These are phyloP conservation scores for Euschistus heros DNA, from an alignment of 1,140 invertebrate species.

Conservation along the genomic window DNA sequence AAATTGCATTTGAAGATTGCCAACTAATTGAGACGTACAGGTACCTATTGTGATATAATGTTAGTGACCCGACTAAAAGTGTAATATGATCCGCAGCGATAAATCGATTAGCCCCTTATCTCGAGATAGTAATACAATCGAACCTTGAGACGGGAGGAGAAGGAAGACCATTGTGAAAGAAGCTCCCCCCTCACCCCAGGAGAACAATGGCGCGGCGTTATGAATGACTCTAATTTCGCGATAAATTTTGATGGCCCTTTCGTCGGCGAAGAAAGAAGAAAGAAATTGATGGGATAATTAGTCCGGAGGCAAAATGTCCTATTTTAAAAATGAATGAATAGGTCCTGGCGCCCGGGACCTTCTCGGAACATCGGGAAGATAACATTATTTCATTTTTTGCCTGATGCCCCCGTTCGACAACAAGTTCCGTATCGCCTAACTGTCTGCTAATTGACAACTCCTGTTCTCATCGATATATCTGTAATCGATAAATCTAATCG, in stretches of 20 bases:
- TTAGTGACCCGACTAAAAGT: not conserved
- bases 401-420: not conserved
- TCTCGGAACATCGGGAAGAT: not conserved
- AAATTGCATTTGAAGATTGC: too few species aligned
- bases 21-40: too few species aligned
- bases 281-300: slow-evolving; percentile 13
- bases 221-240: slow-evolving; percentile 6
- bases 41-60: not conserved
- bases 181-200: not conserved
- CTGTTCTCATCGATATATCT: not conserved
- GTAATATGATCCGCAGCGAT: not conserved
- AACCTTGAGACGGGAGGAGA: not conserved
- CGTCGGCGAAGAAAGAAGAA: not conserved
- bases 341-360: not conserved
- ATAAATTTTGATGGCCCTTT: not conserved
- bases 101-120: not conserved
- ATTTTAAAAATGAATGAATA: slow-evolving; percentile 10
- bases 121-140: not conserved
- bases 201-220: not conserved
- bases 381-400: not conserved
- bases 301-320: not conserved
- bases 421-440: not conserved
- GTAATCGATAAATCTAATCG: not conserved
- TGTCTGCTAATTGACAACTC: not conserved
- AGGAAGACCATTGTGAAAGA: not conserved